These are phyloP conservation scores for Hucho hucho DNA, from an alignment of 2,113 vertebrate species.

Conservation along the genomic window DNA sequence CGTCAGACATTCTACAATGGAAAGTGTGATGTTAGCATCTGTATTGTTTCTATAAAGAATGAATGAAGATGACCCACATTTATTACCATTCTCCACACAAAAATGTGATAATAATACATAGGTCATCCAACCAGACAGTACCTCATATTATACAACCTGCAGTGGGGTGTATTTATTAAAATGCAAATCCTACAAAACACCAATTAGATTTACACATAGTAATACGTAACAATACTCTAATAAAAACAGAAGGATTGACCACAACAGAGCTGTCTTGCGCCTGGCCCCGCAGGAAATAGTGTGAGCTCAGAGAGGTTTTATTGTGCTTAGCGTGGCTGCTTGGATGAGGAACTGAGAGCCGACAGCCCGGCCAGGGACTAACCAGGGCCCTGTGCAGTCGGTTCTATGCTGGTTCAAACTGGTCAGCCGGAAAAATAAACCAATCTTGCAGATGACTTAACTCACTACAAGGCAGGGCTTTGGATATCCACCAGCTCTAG, in stretches of 20 bases:
- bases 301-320: slow-evolving; percentile 45
- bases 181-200: neutral
- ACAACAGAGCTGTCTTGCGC: slow-evolving; percentile 27
- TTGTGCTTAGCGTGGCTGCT: slow-evolving; percentile 37
- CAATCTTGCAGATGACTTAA: slow-evolving; percentile 38
- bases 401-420: slow-evolving; percentile 60
- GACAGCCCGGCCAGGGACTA: neutral
- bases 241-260: slow-evolving; percentile 9
- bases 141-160: neutral
- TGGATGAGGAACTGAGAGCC: slow-evolving; percentile 46
- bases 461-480: slow-evolving; percentile 18
- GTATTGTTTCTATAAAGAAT: neutral
- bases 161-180: neutral
- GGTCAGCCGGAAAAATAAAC: slow-evolving; percentile 43
- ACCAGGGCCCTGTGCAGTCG: slow-evolving; percentile 19
- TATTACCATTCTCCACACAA: neutral
- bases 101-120: neutral
- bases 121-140: neutral
- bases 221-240: neutral
- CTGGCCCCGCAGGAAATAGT: slow-evolving; percentile 17
- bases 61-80: neutral
- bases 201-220: neutral
- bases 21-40: neutral
- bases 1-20: neutral
- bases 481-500: slow-evolving; percentile 25